A percentile compares a stretch with the other conserved stretches of the same genome.
phyloP scores from a whole-genome alignment of 2,888 invertebrate species.

The Agapostemon virescens region DNA sequence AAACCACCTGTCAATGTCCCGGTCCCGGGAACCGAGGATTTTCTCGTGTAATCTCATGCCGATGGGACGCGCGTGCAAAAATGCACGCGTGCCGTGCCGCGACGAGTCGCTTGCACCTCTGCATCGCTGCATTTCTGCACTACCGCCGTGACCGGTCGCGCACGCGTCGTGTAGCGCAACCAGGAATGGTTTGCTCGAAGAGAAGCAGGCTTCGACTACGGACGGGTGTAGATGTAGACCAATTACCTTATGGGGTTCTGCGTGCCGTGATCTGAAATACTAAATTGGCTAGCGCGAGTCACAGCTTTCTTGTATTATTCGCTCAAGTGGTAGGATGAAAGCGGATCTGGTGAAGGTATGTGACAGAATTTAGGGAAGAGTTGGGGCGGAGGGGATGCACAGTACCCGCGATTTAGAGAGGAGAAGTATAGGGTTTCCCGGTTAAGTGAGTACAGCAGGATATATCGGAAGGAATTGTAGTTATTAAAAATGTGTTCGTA shows the following conservation, averaged over 20 bases:
- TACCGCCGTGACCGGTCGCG: neutral
- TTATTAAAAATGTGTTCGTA: too few species aligned
- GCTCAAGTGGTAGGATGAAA: too few species aligned
- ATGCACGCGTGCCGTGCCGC: constrained; percentile 47
- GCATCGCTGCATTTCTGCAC: neutral
- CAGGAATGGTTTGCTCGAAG: neutral
- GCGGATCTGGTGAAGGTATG: too few species aligned
- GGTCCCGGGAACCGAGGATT: constrained; percentile 37
- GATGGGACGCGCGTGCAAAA: constrained; percentile 47
- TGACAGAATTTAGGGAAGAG: too few species aligned
- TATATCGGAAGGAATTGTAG: too few species aligned
- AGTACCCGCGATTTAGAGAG: too few species aligned
- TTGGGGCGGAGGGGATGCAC: too few species aligned
- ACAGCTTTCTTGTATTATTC: too few species aligned
- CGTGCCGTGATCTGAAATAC: neutral
- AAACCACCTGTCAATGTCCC: constrained; percentile 61
- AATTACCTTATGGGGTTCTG: neutral
- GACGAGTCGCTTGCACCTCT: constrained; percentile 20
- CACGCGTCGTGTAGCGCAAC: constrained; percentile 10
- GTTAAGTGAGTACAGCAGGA: too few species aligned
- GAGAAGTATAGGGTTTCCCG: too few species aligned
- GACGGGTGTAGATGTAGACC: neutral
- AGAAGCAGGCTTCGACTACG: neutral
- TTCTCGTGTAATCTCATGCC: constrained; percentile 56
- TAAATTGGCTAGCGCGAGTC: too few species aligned